Conservation (phyloP, 1,140 invertebrate genomes). For the Saccostrea glomerata region DNA sequence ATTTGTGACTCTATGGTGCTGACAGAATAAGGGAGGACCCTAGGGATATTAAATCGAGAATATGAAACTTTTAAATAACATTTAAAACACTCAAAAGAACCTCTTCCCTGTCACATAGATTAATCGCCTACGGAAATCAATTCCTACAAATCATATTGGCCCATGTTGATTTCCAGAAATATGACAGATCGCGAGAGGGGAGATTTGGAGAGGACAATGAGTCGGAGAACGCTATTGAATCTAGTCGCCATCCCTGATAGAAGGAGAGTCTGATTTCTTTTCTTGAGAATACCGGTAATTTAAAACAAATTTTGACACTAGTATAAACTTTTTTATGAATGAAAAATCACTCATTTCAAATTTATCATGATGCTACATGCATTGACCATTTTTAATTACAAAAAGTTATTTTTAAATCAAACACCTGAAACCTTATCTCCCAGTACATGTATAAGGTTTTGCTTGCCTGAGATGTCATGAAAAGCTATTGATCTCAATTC, state of each 20-base stretch:
- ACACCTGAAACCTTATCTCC: not conserved
- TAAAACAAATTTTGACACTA: too few relatives aligned
- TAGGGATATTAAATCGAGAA: conserved; percentile 45
- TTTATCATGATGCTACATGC: too few relatives aligned
- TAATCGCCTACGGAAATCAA: conserved; percentile 40
- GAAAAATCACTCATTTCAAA: too few relatives aligned
- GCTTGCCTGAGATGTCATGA: not conserved
- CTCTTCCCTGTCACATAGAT: conserved; percentile 22
- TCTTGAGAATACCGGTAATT: too few relatives aligned
- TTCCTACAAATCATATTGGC: conserved; percentile 43
- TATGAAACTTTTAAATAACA: conserved; percentile 51
- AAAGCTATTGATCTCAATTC: not conserved
- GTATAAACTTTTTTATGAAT: too few relatives aligned
- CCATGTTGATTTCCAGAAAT: conserved; percentile 29
- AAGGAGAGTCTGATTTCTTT: not conserved
- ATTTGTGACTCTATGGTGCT: conserved; percentile 28
- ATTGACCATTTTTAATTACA: not conserved
- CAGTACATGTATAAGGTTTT: not conserved
- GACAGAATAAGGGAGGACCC: conserved; percentile 26
- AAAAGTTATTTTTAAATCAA: not conserved
- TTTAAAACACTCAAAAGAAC: conserved; percentile 43
- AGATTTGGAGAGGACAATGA: conserved; percentile 28
- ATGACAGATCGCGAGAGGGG: conserved; percentile 23
- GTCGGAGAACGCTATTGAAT: conserved; percentile 13
- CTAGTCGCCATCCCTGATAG: conserved; percentile 29